Evolutionary conservation across 2,797 vertebrate genomes (phyloP), one percentile per base, ranked within the genome.

Genomic region (Kryptopterus vitreolus): DNA sequence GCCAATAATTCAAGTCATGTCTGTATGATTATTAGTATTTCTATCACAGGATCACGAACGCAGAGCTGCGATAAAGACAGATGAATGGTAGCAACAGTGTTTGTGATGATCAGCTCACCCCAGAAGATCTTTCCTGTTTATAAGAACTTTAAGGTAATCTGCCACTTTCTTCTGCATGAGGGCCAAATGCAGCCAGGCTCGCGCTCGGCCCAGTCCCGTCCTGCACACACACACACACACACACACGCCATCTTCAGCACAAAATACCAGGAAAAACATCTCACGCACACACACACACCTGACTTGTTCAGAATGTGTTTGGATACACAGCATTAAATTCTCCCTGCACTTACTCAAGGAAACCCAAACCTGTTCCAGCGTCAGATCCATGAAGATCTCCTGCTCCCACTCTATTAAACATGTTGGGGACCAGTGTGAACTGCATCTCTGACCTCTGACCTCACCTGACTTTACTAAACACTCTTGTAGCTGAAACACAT

Each of bases 81-180:
- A 26, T 9, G 5, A 33, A 11, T 18, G 24, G 38, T 26, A 20
- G 15, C 5, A 29, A 15, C 4, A 13, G 55, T 6, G 4, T 12
- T 26, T 18, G 33, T 48, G 26, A 66, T 15, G 4, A 29, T 79
- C 13, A 15, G 85, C 88, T 81, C 86, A 98, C 98, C 95, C 95
- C 85, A 99, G 89, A 20, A 98, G 94, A 82, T 96, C 95, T 82
- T 95, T 97, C 81, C 94, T 94, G 86, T 97, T 96, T 89, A 98
- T 89, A 43, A 99, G 92, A 33, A 93, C 93, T 89, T 97, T 98
- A 90, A 99, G 92, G 76, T 99, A 99, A 87, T 99, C 98, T 0
- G 98, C 96, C 76, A 99, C 89, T 84, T 96, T 99, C 91, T 99
- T 99, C 88, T 99, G 97, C 98, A 99, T 99, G 38, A 99, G 94